Evolutionary conservation across 92 coral and sea anemone species (phyloP).

Genomic region (Epizoanthus scotinus): DNA sequence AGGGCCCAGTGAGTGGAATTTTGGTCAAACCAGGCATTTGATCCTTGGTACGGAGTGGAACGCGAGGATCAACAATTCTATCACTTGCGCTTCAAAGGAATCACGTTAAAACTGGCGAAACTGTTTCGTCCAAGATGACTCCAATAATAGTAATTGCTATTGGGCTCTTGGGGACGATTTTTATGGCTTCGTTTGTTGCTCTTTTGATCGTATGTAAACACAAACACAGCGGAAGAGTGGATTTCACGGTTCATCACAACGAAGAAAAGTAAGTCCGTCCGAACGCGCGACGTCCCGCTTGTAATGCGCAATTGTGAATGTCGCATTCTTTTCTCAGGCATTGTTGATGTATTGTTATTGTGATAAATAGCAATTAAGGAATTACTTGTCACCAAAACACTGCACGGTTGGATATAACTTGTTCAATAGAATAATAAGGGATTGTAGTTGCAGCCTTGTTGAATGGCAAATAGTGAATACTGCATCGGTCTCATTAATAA

Average conservation of each 20-base stretch:
- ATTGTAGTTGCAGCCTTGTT: too few relatives aligned
- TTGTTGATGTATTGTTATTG: neutral
- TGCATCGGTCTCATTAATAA: too few relatives aligned
- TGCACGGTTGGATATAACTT: too few relatives aligned
- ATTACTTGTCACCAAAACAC: neutral
- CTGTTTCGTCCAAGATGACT: slow-evolving; percentile 6
- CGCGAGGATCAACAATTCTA: neutral
- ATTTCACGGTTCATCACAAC: slow-evolving; percentile 51
- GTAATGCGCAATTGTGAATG: slow-evolving; percentile 8
- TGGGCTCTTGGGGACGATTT: slow-evolving; percentile 66
- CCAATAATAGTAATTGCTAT: slow-evolving; percentile 64
- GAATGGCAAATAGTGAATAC: too few relatives aligned
- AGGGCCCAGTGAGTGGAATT: neutral
- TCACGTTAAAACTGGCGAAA: neutral
- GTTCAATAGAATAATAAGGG: too few relatives aligned
- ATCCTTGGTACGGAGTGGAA: slow-evolving; percentile 14
- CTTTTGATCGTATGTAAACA: slow-evolving; percentile 68
- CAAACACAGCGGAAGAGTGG: slow-evolving; percentile 65
- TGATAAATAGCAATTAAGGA: neutral
- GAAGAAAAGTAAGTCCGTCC: slow-evolving; percentile 30
- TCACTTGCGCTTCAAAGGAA: neutral
- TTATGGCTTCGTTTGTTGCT: slow-evolving; percentile 80
- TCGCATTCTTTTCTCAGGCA: neutral
- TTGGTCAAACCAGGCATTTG: neutral
- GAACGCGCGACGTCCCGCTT: slow-evolving; percentile 7